Conservation (phyloP, 2,888 invertebrate genomes). For the Pseudococcus jackbeardsleyi region DNA sequence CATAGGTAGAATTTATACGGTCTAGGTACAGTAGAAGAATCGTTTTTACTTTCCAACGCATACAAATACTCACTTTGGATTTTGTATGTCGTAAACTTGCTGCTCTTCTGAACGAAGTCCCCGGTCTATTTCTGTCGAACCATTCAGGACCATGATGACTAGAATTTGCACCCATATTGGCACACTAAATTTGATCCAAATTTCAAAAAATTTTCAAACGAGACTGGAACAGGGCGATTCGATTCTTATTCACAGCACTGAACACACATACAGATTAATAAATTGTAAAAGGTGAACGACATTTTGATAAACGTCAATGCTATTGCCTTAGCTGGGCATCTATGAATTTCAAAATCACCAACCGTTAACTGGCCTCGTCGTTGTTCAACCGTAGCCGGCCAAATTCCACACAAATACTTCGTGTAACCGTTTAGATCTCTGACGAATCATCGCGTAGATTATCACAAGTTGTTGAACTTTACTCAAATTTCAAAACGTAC, state of each 20-base stretch:
- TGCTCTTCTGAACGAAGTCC: constrained; percentile 67
- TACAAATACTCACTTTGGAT: constrained; percentile 67
- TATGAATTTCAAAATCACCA: constrained; percentile 29
- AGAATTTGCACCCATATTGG: constrained; percentile 67
- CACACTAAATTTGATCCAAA: not conserved
- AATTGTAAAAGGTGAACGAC: not conserved
- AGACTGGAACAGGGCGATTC: not conserved
- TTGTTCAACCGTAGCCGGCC: constrained; percentile 6
- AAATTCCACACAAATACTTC: not conserved
- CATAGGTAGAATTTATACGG: no score
- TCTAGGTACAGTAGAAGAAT: no score
- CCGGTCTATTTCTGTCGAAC: constrained; percentile 66
- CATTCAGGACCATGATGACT: constrained; percentile 67
- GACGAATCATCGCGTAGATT: not conserved
- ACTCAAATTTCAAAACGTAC: not conserved
- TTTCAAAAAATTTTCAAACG: not conserved
- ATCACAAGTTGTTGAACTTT: not conserved
- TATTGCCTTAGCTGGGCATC: not conserved
- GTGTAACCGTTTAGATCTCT: not conserved
- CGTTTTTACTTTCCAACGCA: no score
- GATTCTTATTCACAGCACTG: not conserved
- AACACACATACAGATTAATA: not conserved
- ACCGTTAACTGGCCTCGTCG: not conserved
- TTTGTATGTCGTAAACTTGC: constrained; percentile 67
- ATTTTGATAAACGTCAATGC: not conserved